Base-by-base conservation (phyloP, 2,797 vertebrate genomes). In the Coracias cyanogaster region DNA sequence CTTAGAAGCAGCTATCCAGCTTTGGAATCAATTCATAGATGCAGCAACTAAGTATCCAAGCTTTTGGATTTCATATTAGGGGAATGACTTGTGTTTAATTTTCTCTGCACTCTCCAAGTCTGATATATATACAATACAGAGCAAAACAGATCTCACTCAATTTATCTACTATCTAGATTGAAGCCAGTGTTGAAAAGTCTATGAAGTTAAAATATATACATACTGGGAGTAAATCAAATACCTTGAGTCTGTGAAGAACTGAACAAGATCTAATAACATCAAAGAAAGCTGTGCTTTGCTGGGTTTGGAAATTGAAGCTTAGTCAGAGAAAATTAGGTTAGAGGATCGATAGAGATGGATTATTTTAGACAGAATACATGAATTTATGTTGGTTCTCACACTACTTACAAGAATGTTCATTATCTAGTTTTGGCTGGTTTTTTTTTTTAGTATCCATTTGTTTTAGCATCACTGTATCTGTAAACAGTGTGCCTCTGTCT, bases 341-440 rank as follows among this genome's bases (percentile, higher is more conserved):
- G 92, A 95, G 67, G 57, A 98, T 98, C 96, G 90, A 97, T 97
- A 94, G 28, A 96, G 74, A 93, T 89, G 25, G 82, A 97, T 98
- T 97, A 61, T 97, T 97, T 97, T 87, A 83, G 64, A 83, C 58
- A 96, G 86, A 97, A 84, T 96, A 88, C 87, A 96, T 81, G 43
- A 73, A 96, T 94, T 95, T 92, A 84, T 92, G 15, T 85, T 91
- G 72, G 39, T 95, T 96, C 87, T 97, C 67, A 92, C 10, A 2
- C 70, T 95, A 64, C 52, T 92, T 93, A 97, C 72, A 94, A 43
- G 33, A 96, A 94, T 82, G 72, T 52, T 83, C 33, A 78, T 89
- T 96, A 92, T 84, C 58, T 95, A 49, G 39, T 66, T 96, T 77
- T 92, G 91, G 64, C 57, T 89, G 66, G 31, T 9, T 48, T 92